Conservation (phyloP, 2,888 invertebrate species). For the Zelleria hepariella region DNA sequence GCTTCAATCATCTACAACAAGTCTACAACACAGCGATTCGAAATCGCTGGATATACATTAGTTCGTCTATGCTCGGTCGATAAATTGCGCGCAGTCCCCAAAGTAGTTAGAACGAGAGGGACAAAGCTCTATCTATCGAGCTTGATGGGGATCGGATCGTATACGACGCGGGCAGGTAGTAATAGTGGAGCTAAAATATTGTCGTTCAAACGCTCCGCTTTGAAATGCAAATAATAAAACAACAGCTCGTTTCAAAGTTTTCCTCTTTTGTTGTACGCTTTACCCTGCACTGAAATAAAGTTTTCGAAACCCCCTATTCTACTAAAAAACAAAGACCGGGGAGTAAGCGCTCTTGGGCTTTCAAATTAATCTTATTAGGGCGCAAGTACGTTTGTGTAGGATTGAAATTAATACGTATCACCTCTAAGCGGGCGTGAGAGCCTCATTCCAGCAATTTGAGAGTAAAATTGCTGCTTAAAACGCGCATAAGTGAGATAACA, state of each 20-base stretch:
- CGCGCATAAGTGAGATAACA: slow-evolving; percentile 35
- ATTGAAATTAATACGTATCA: background rate
- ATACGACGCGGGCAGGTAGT: background rate
- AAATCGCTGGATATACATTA: background rate
- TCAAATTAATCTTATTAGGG: background rate
- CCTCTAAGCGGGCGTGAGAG: background rate
- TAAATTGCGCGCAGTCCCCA: background rate
- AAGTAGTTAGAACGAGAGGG: background rate
- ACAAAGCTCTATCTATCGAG: background rate
- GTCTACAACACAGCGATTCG: background rate
- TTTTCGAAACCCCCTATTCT: background rate
- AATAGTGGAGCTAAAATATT: background rate
- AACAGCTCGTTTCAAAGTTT: slow-evolving; percentile 3
- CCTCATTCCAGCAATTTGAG: background rate
- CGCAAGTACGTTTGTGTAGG: background rate
- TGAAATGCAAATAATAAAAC: slow-evolving; percentile 1
- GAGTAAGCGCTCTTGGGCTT: background rate
- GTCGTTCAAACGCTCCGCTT: background rate
- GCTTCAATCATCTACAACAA: too few species aligned
- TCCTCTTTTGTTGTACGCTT: slow-evolving; percentile 1
- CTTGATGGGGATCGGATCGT: background rate
- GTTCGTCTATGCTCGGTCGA: background rate
- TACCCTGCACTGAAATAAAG: background rate
- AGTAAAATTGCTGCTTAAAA: slow-evolving; percentile 2
- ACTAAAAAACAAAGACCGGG: background rate